Evolutionary conservation across 2,113 vertebrate species (phyloP).

Genomic region (Electrona antarctica): DNA sequence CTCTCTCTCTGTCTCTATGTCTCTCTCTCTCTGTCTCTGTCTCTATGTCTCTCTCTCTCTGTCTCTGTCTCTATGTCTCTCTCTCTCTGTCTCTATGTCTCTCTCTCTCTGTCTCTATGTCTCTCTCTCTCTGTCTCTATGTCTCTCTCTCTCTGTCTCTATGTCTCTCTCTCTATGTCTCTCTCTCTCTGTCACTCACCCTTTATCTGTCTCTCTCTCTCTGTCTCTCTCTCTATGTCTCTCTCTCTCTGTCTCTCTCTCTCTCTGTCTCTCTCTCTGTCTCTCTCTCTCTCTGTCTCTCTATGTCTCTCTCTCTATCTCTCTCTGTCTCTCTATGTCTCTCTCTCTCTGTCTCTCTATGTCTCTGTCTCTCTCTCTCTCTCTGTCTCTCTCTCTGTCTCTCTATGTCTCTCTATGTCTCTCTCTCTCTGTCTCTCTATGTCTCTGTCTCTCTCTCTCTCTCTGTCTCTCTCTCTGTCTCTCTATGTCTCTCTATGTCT

Average conservation of each 20-base stretch:
- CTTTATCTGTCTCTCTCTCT: neutral
- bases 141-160: neutral
- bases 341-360: too few relatives aligned
- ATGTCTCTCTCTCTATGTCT: neutral
- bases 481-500: too few relatives aligned
- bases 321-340: neutral
- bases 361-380: neutral
- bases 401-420: too few relatives aligned
- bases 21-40: neutral
- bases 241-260: neutral
- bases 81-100: neutral
- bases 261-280: neutral
- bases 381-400: neutral
- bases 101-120: neutral
- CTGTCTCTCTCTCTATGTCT: too few relatives aligned
- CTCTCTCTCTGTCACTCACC: neutral
- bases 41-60: neutral
- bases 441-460: neutral
- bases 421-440: too few relatives aligned
- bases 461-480: neutral
- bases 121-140: neutral
- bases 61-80: too few relatives aligned
- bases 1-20: neutral
- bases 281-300: neutral
- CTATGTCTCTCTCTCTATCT: too few relatives aligned